Base-by-base conservation (phyloP, 2,888 invertebrate genomes). In the Calameuta pallipes region DNA sequence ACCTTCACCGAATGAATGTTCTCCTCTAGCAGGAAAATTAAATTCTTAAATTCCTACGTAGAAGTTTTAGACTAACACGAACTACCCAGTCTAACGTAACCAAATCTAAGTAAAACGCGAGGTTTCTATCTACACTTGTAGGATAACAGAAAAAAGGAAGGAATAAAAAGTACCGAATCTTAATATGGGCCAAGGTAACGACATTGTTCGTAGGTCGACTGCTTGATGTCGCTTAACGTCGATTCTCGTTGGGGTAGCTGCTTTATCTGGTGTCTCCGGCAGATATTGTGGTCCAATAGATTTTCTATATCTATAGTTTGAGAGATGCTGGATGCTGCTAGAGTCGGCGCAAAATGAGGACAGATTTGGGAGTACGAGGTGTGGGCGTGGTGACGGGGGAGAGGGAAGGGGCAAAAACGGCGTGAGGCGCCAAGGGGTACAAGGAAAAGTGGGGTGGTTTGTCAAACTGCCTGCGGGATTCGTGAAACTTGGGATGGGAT, bases 381-480 rank as follows among this genome's bases (percentile, higher is more conserved):
- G 56, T 23, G 56, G 56, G 56, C 15, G 56, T 56, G 56, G 23
- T 23, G 56, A 56, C 23, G 56, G 23, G 15, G 15, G 15, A 41
- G 41, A 15, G 56, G 56, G 56, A 56, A 23, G 56, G 56, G 23
- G 4, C 4, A 15, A 15, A 4, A 0, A 1, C 4, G 4, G 13
- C 15, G 41, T 41, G 41, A 15, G 41, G 15, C 15, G 41, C 41
- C 56, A 1, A 56, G 23, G 23, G 6, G 56, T 9, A 23, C 56
- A 56, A 56, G 56, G 56, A 23, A 56, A 23, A 74, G 36, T 35
- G 74, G 74, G 74, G 36, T 15, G 36, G 74, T 74, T 74, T 36
- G 74, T 33, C 74, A 74, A 74, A 74, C 74, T 36, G 35, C 74
- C 74, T 34, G 74, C 74, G 74, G 74, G 23, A 23, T 35, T n/a